phyloP scores from a whole-genome alignment of 2,888 invertebrate genomes.

The Epinotia bilunana region DNA sequence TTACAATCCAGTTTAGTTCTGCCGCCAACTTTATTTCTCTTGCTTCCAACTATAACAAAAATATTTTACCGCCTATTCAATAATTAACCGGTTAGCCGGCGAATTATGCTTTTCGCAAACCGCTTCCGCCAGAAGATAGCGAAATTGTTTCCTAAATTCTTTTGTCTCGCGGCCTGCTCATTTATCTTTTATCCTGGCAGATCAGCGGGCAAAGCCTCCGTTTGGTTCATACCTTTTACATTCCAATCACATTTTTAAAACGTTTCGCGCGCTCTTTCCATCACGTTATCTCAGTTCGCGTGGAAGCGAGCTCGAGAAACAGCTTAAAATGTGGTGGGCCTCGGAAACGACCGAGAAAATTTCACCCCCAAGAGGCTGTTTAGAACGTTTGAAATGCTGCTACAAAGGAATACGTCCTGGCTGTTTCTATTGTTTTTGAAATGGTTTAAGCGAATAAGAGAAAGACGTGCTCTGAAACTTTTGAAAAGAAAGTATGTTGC shows the following conservation, averaged over 20 bases:
- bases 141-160: conserved; percentile 41
- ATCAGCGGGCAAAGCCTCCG: neutral
- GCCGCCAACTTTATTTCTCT: neutral
- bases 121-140: conserved; percentile 2
- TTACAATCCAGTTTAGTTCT: neutral
- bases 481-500: neutral
- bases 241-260: neutral
- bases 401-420: conserved; percentile 49
- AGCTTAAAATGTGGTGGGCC: neutral
- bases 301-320: neutral
- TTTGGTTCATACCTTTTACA: neutral
- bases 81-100: conserved; percentile 15
- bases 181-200: conserved; percentile 62
- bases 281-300: neutral
- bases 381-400: conserved; percentile 52
- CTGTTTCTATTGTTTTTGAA: conserved; percentile 25
- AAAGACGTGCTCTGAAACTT: conserved; percentile 17
- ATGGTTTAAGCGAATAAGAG: conserved; percentile 11
- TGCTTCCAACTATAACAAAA: conserved; percentile 3
- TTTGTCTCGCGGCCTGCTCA: conserved; percentile 49
- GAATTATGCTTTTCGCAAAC: conserved; percentile 9
- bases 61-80: conserved; percentile 7
- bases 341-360: neutral
- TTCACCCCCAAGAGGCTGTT: conserved; percentile 47
- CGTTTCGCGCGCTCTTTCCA: neutral